Evolutionary conservation across 2,797 vertebrate species (phyloP), one percentile per base, ranked within the genome.

Genomic region (Poecilia picta): DNA sequence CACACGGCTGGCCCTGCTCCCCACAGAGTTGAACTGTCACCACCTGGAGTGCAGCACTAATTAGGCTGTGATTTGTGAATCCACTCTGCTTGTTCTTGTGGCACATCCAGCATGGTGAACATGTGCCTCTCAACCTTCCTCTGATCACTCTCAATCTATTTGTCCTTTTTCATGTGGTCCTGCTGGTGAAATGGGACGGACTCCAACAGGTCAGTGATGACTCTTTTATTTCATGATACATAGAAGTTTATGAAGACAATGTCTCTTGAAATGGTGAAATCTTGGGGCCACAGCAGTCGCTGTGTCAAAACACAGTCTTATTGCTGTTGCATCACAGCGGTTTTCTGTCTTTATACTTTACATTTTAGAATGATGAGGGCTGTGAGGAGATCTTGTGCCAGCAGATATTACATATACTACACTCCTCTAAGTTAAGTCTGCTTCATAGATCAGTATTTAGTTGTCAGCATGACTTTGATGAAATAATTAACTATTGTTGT

Each of bases 61-160:
- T 95, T 90, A 93, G 83, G 33, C 78, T 72, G 43, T 93, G 93
- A 95, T 95, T 93, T 94, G 92, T 94, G 89, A 85, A 85, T 73
- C 83, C 81, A 82, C 83, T 76, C 74, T 81, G 73, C 80, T 77
- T 46, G 53, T 87, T 64, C 25, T 47, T 81, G 77, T 77, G 73
- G 43, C 31, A 45, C 78, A 47, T 77, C 68, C 55, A 57, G 8
- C 16, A n/a, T 78, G 53, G 39, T 76, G 66, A 74, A 10, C 18
- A 20, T 64, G 55, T 73, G 39, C 80, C 76, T 73, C 8, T 62
- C 12, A 46, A 77, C 75, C 51, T 49, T 80, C 20, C 31, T 80
- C 75, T 88, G 46, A 92, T 78, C 43, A 0, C 1, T 25, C 2
- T 62, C 70, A 25, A 70, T 80, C 36, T 91, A 33, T 86, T 71